Evolutionary conservation across 1,140 invertebrate genomes (phyloP).

Genomic region (Sinonovacula constricta): DNA sequence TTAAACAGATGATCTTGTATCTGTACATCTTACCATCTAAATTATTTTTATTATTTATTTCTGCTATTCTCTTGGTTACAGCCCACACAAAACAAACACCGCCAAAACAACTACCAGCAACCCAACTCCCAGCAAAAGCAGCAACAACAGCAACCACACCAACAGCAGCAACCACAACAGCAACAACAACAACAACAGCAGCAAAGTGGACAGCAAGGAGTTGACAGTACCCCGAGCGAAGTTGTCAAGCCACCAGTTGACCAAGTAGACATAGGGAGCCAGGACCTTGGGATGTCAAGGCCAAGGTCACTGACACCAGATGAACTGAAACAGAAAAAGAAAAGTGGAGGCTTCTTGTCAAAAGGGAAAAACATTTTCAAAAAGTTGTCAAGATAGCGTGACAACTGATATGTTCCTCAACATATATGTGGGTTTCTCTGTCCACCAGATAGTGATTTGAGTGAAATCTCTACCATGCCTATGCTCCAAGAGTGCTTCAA

Average conservation of each 20-base stretch:
- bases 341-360: conserved; percentile 67
- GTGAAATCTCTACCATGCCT: background rate
- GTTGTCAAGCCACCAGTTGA: conserved; percentile 32
- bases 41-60: too few relatives aligned
- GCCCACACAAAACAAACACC: too few relatives aligned
- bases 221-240: conserved; percentile 49
- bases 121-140: background rate
- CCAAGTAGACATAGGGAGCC: conserved; percentile 21
- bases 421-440: too few relatives aligned
- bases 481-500: background rate
- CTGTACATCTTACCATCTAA: background rate
- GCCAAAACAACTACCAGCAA: too few relatives aligned
- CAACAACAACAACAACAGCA: conserved; percentile 53
- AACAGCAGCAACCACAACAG: conserved; percentile 15
- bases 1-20: too few relatives aligned
- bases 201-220: conserved; percentile 34
- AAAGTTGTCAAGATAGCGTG: conserved; percentile 73
- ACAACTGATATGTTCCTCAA: too few relatives aligned
- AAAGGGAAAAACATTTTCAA: conserved; percentile 75
- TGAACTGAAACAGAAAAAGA: conserved; percentile 70
- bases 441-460: background rate
- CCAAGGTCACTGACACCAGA: conserved; percentile 56
- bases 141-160: background rate
- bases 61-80: too few relatives aligned
- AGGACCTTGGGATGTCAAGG: conserved; percentile 44